These are phyloP conservation scores for Amblyopsis hoosieri DNA, from an alignment of 2,797 vertebrate genomes.

Conservation along the genomic window DNA sequence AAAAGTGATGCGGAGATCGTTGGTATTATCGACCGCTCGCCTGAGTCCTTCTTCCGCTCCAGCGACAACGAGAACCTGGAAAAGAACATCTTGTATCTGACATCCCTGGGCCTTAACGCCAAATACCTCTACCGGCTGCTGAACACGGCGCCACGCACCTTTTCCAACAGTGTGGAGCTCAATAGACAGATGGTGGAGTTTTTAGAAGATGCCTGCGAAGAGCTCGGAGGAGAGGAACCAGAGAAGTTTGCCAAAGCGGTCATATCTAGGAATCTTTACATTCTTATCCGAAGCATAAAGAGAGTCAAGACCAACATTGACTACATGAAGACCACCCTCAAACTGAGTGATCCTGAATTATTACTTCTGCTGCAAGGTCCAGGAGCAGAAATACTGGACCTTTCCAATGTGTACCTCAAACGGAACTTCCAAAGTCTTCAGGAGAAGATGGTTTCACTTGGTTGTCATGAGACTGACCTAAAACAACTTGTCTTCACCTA, in stretches of 20 bases:
- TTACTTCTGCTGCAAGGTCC: constrained; percentile 69
- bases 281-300: constrained; percentile 82
- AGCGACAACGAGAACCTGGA: constrained; percentile 77
- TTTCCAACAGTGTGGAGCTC: constrained; percentile 82
- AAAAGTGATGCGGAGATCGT: constrained; percentile 76
- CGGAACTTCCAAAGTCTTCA: constrained; percentile 71
- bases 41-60: constrained; percentile 84
- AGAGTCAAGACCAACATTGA: constrained; percentile 74
- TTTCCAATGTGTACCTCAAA: constrained; percentile 75
- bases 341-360: constrained; percentile 64
- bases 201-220: constrained; percentile 66
- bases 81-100: constrained; percentile 79
- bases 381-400: constrained; percentile 75
- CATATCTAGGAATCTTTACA: constrained; percentile 80
- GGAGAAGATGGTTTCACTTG: constrained; percentile 65
- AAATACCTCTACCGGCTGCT: constrained; percentile 77
- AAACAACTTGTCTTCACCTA: constrained; percentile 66
- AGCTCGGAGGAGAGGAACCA: constrained; percentile 67
- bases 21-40: constrained; percentile 77
- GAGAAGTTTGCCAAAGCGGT: constrained; percentile 69
- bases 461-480: constrained; percentile 59
- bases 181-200: constrained; percentile 79
- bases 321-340: constrained; percentile 67
- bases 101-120: constrained; percentile 72
- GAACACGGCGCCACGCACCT: constrained; percentile 76